Base-by-base conservation (phyloP, 2,113 vertebrate species). In the Microtus oregoni region DNA sequence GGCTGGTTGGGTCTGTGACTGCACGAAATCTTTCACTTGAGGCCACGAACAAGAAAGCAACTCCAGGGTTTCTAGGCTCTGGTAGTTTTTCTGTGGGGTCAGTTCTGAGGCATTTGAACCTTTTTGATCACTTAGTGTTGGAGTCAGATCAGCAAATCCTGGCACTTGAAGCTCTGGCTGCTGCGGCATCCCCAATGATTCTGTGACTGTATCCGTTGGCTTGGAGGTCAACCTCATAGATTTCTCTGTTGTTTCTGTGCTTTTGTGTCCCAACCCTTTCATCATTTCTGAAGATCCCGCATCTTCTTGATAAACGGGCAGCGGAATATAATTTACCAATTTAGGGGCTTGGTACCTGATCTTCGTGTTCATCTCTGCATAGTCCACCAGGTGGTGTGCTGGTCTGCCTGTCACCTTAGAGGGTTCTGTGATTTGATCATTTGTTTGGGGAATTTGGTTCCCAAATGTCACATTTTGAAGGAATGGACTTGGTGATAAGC, bases 271-370 rank as follows among this genome's bases (percentile, higher is more conserved):
- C 87, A 96, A 78, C 8, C 0, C 72, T 93, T 94, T 73, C 50
- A 24, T 41, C 67, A 68, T 89, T 73, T 86, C 73, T 88, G n/a
- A 79, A 75, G 90, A 91, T 73, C 92, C 92, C 68, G 12, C 72
- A 50, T 32, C 35, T 55, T 93, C 35, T 55, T 93, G 82, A 86
- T 75, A 77, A 76, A 58, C 63, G 94, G 96, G 82, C 79, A 76
- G 38, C 82, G 92, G 77, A 91, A 38, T 77, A 44, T 94, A 95
- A 93, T 86, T 94, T n/a, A 83, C 50, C 72, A 15, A 68, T 78
- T 91, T 72, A 68, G 73, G 44, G 50, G 78, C 28, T 78, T 58
- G 72, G 63, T 77, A 41, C 9, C 11, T 85, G 91, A 61, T 35
- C 52, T 89, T 77, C 52, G 22, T 58, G 2, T 32, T 92, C 81